These are phyloP conservation scores for Bothrops jararaca DNA, from an alignment of 2,113 vertebrate genomes.

Conservation along the genomic window DNA sequence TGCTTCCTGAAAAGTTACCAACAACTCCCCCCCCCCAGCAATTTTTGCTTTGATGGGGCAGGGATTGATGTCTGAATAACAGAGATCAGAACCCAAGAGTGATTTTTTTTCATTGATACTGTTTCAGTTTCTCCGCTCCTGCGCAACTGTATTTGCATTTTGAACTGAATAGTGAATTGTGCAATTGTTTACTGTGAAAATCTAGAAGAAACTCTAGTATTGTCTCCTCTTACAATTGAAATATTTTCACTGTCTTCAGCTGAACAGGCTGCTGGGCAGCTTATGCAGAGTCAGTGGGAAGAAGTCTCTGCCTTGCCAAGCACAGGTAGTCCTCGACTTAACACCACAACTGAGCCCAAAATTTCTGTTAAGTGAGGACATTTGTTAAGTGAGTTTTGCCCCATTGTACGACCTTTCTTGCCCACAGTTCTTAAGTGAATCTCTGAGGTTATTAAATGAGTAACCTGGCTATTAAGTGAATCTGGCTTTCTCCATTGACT, in stretches of 20 bases:
- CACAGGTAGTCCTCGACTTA: not conserved
- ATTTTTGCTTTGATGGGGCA: not conserved
- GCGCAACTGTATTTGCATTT: not conserved
- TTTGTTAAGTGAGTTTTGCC: not conserved
- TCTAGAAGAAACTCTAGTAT: not conserved
- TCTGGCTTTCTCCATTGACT: not conserved
- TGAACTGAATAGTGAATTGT: not conserved
- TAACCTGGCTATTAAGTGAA: not conserved
- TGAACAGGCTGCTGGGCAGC: not conserved
- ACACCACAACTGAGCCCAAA: not conserved
- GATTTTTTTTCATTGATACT: not conserved
- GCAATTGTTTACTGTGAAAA: not conserved
- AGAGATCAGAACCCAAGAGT: not conserved
- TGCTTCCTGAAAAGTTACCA: not conserved
- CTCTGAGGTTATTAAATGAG: not conserved
- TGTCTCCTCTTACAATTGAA: not conserved
- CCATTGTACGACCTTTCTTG: not conserved
- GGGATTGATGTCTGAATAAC: not conserved
- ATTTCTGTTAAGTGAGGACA: not conserved
- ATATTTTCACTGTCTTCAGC: not conserved
- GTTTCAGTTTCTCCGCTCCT: not conserved
- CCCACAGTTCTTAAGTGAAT: not conserved
- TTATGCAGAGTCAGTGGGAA: not conserved
- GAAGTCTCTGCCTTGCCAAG: not conserved
- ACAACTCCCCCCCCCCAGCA: not conserved